Evolutionary conservation across 2,113 vertebrate species (phyloP).

Genomic region (Noctilio leporinus): DNA sequence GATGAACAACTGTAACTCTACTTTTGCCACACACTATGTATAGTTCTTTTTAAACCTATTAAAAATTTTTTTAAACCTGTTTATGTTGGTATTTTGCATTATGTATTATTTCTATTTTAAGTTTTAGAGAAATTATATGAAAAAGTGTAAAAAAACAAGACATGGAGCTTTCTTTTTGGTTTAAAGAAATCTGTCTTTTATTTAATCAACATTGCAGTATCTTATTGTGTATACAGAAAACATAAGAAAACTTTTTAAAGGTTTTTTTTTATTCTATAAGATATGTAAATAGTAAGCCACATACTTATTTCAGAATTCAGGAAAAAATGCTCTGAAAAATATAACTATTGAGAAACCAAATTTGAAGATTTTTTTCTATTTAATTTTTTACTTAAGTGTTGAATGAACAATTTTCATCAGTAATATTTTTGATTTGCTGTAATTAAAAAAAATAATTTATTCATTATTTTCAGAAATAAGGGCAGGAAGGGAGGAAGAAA

Average conservation of each 20-base stretch:
- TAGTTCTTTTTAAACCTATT: background rate
- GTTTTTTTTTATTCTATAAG: background rate
- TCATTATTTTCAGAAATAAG: no score
- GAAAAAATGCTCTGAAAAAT: background rate
- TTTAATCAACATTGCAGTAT: background rate
- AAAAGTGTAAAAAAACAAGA: constrained; percentile 1
- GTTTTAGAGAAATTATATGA: background rate
- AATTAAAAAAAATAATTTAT: no score
- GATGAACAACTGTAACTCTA: background rate
- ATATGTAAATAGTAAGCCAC: background rate
- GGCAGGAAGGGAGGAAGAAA: no score
- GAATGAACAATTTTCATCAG: background rate
- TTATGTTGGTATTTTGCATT: background rate
- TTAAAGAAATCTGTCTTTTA: background rate
- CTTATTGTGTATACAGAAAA: background rate
- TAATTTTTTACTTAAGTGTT: background rate
- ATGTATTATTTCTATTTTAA: constrained; percentile 15
- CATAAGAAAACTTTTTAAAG: background rate
- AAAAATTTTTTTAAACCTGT: background rate
- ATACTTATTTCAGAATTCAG: background rate
- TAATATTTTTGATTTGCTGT: background rate
- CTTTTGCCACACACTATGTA: background rate
- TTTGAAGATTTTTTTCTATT: background rate
- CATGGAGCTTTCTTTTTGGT: background rate
- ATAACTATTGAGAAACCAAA: background rate